phyloP scores from a whole-genome alignment of 1,140 invertebrate genomes.

The Megathymus violae region DNA sequence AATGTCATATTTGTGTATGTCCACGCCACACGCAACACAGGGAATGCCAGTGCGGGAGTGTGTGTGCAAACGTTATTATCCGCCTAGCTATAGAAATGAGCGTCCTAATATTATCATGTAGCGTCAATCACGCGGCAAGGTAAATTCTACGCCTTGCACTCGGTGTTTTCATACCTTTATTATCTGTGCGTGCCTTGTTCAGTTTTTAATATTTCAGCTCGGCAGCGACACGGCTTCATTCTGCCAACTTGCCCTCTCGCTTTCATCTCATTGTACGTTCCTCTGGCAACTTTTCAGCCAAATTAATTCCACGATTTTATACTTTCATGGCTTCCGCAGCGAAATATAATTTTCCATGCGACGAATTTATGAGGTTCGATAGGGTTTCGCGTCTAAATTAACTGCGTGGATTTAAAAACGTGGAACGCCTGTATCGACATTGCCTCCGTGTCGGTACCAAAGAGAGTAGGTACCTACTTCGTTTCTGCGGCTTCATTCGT shows the following conservation, averaged over 20 bases:
- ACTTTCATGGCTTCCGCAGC: constrained; percentile 68
- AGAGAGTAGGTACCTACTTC: neutral
- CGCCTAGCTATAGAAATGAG: neutral
- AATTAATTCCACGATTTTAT: constrained; percentile 75
- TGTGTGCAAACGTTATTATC: too few species aligned
- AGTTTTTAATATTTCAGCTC: constrained; percentile 74
- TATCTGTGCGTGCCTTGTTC: constrained; percentile 53
- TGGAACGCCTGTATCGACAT: constrained; percentile 1
- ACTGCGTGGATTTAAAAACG: constrained; percentile 26
- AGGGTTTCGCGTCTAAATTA: constrained; percentile 67
- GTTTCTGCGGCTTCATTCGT: constrained; percentile 9
- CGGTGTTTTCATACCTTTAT: constrained; percentile 35
- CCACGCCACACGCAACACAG: too few species aligned
- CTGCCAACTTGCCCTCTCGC: constrained; percentile 68
- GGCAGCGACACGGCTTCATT: constrained; percentile 65
- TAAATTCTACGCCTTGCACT: constrained; percentile 38
- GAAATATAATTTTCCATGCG: constrained; percentile 70
- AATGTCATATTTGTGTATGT: too few species aligned
- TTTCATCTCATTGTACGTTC: constrained; percentile 75
- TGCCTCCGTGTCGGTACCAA: neutral
- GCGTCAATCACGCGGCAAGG: constrained; percentile 10
- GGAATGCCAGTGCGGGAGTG: too few species aligned
- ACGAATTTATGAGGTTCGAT: constrained; percentile 62
- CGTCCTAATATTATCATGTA: constrained; percentile 13
- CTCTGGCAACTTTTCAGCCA: constrained; percentile 68